These are phyloP conservation scores for Amyelois transitella DNA, from an alignment of 1,140 invertebrate genomes.

Conservation along the genomic window DNA sequence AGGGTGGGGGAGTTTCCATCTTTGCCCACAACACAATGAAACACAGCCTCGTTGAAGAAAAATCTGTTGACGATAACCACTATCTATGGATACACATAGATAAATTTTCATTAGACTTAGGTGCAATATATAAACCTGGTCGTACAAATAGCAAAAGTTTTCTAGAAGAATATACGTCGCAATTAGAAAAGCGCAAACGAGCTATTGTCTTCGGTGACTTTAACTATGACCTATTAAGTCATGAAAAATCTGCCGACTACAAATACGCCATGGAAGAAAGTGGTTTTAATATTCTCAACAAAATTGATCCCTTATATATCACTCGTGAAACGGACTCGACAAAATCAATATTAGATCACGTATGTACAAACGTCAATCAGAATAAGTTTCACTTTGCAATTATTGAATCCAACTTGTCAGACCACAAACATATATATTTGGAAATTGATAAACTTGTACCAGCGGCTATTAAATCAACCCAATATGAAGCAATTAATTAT, in stretches of 20 bases:
- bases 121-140: constrained; percentile 1
- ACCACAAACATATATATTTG: neutral
- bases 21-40: constrained; percentile 1
- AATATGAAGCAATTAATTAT: neutral
- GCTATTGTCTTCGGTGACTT: constrained; percentile 2
- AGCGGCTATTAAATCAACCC: neutral
- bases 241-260: neutral
- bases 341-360: neutral
- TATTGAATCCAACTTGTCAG: neutral
- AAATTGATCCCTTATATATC: neutral
- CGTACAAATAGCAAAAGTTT: neutral
- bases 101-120: constrained; percentile 1
- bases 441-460: constrained; percentile 4
- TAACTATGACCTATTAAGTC: neutral
- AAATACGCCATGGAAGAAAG: neutral
- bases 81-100: constrained; percentile 1
- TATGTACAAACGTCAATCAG: neutral
- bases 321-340: neutral
- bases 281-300: neutral
- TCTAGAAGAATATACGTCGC: neutral
- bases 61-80: neutral
- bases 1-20: neutral
- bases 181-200: neutral
- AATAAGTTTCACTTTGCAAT: neutral
- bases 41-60: neutral